phyloP scores from a whole-genome alignment of 1,140 invertebrate genomes.

The Leptoteleia sp. region DNA sequence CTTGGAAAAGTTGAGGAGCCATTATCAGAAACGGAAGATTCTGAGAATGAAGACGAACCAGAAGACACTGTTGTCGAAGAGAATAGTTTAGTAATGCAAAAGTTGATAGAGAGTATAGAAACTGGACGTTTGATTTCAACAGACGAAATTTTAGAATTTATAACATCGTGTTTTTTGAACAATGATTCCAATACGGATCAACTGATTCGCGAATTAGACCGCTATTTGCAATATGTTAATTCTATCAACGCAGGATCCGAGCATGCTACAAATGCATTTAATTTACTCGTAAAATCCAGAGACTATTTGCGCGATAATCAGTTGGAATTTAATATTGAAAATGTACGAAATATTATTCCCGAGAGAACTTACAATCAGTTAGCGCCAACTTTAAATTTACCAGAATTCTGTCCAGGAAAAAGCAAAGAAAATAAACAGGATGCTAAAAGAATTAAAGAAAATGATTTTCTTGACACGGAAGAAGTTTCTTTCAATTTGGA shows the following conservation, averaged over 20 bases:
- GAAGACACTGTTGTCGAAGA: slow-evolving; percentile 6
- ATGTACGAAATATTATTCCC: slow-evolving; percentile 69
- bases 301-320: slow-evolving; percentile 69
- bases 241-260: slow-evolving; percentile 43
- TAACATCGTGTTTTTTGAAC: slow-evolving; percentile 38
- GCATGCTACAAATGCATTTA: slow-evolving; percentile 66
- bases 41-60: neutral
- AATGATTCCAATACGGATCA: slow-evolving; percentile 23
- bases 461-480: neutral
- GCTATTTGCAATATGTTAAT: slow-evolving; percentile 65
- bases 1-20: slow-evolving; percentile 16
- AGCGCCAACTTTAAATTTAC: slow-evolving; percentile 31
- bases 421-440: neutral
- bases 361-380: slow-evolving; percentile 34
- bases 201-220: slow-evolving; percentile 61
- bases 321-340: slow-evolving; percentile 68
- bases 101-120: slow-evolving; percentile 18
- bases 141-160: slow-evolving; percentile 62
- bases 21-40: neutral
- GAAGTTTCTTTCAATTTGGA: slow-evolving; percentile 6
- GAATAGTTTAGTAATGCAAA: slow-evolving; percentile 17
- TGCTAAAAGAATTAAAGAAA: neutral
- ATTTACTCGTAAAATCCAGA: slow-evolving; percentile 72
- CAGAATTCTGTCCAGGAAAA: slow-evolving; percentile 4
- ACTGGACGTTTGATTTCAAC: slow-evolving; percentile 46